A percentile compares a stretch with the other conserved stretches of the same genome.
Conservation (phyloP, 1,140 invertebrate species). For the Leptopilina boulardi region DNA sequence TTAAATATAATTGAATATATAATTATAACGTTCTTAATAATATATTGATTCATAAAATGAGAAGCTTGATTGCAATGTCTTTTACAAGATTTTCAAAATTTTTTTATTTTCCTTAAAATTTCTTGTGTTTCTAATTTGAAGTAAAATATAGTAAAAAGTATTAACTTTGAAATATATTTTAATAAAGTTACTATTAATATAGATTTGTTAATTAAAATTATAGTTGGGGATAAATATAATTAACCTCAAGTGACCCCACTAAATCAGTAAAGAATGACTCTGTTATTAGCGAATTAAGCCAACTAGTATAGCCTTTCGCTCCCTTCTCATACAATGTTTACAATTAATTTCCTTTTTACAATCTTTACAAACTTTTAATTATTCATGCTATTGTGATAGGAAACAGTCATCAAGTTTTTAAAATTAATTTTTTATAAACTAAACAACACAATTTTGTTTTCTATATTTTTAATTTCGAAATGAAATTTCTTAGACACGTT, state of each 20-base stretch:
- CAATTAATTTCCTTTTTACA: not conserved
- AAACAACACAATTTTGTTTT: too few species aligned
- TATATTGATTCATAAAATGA: too few species aligned
- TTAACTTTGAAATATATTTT: too few species aligned
- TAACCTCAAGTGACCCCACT: conserved; percentile 14
- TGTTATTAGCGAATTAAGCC: conserved; percentile 1
- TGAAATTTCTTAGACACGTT: too few species aligned
- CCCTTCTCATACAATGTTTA: not conserved
- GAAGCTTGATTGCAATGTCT: too few species aligned
- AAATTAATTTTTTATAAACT: not conserved
- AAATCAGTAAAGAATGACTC: conserved; percentile 27
- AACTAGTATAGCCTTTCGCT: not conserved
- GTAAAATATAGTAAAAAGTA: too few species aligned
- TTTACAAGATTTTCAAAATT: too few species aligned
- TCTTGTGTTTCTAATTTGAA: too few species aligned
- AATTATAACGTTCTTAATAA: too few species aligned
- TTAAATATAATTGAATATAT: too few species aligned
- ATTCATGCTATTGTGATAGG: not conserved
- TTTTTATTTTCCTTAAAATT: too few species aligned
- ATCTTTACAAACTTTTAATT: not conserved
- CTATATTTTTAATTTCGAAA: not conserved
- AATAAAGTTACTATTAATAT: too few species aligned
- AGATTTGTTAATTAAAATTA: conserved; percentile 14
- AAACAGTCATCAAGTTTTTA: not conserved
- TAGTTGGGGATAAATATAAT: conserved; percentile 8